phyloP scores from a whole-genome alignment of 2,888 invertebrate species.

The Aphodius sticticus region DNA sequence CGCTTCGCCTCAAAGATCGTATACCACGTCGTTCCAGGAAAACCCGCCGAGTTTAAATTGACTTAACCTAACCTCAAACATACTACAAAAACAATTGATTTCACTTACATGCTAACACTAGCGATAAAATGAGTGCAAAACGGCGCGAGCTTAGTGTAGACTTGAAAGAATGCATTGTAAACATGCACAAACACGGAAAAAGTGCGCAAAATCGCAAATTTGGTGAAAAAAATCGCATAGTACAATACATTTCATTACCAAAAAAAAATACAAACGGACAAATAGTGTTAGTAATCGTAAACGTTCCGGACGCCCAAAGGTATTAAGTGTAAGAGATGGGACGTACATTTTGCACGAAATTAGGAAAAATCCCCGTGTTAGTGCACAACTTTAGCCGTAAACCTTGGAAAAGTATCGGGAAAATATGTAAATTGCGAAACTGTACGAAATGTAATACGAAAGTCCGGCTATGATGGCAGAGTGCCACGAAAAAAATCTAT shows the following conservation, averaged over 20 bases:
- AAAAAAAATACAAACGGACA: conserved; percentile 13
- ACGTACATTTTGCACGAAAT: conserved; percentile 8
- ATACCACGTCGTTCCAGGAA: too few relatives aligned
- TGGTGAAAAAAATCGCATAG: conserved; percentile 16
- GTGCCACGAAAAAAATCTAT: background rate
- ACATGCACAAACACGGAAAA: conserved; percentile 8
- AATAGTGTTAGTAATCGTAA: conserved; percentile 13
- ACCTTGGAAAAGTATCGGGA: background rate
- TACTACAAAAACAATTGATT: too few relatives aligned
- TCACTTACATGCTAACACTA: too few relatives aligned
- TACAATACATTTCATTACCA: conserved; percentile 8
- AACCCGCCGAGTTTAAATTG: too few relatives aligned
- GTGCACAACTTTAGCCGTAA: conserved; percentile 20
- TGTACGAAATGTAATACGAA: conserved; percentile 1
- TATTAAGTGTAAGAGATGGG: background rate
- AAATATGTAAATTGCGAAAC: conserved; percentile 10
- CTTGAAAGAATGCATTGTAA: conserved; percentile 15
- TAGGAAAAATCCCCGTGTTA: conserved; percentile 11
- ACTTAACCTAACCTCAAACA: too few relatives aligned
- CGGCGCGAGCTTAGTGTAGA: background rate
- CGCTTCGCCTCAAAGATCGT: too few relatives aligned
- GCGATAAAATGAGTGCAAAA: too few relatives aligned
- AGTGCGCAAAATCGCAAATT: conserved; percentile 11
- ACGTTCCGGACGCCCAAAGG: conserved; percentile 6
- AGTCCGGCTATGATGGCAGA: background rate